Percentiles rank a stretch among this genome's conserved stretches.
Evolutionary conservation across 37 sponge, comb jelly and placozoan species (phyloP).

Genomic region (Aplysina aerophoba): DNA sequence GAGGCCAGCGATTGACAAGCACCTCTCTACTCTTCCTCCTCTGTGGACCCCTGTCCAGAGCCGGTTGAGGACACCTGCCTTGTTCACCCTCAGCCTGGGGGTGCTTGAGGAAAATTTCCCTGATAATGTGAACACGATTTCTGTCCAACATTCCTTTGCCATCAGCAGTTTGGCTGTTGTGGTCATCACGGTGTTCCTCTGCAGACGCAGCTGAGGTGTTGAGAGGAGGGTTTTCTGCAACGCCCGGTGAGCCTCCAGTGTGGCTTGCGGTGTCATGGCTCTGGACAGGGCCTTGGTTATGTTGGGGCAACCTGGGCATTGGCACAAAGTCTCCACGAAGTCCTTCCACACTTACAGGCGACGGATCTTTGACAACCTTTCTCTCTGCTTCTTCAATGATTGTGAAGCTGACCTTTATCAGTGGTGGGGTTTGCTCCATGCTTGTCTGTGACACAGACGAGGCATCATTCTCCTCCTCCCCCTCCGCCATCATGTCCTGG

Average conservation of each 20-base stretch:
- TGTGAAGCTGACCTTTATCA: constrained; percentile 8
- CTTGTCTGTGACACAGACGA: not conserved
- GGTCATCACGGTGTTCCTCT: no score
- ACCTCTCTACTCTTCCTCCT: not conserved
- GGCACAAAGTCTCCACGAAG: not conserved
- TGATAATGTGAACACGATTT: not conserved
- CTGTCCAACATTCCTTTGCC: not conserved
- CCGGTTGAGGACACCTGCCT: not conserved
- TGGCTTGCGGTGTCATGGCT: no score
- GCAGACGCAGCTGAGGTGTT: no score
- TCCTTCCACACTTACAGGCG: not conserved
- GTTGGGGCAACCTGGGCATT: not conserved
- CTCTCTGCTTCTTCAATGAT: constrained; percentile 4
- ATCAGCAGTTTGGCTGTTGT: no score
- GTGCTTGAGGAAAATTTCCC: not conserved
- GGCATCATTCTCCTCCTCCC: not conserved
- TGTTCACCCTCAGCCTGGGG: not conserved
- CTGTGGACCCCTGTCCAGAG: not conserved
- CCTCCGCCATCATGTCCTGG: not conserved
- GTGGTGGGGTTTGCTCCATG: not conserved
- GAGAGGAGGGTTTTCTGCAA: no score
- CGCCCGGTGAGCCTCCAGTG: no score
- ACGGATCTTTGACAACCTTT: not conserved
- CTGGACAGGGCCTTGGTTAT: no score
- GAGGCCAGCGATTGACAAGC: not conserved